Percentiles rank a stretch among this genome's conserved stretches.
Conservation (phyloP, 1,140 invertebrate species). For the Ceratoteleas bidentatus region DNA sequence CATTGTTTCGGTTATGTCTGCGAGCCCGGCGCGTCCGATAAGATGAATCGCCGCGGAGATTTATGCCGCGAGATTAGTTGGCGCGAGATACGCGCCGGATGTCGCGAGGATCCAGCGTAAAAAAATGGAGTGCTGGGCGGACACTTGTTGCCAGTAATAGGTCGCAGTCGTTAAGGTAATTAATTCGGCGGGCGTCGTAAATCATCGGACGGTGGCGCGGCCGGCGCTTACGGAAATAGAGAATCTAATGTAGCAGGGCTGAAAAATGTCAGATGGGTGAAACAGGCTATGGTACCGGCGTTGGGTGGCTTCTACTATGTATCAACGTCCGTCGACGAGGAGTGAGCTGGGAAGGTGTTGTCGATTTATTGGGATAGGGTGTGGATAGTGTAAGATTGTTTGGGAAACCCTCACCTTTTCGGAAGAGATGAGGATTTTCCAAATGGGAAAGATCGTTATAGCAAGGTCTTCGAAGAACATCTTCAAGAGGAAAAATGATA, state of each 20-base stretch:
- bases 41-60: slow-evolving; percentile 11
- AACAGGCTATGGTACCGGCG: no score
- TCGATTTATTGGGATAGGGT: no score
- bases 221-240: slow-evolving; percentile 15
- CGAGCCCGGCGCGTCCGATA: neutral
- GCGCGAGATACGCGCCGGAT: neutral
- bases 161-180: neutral
- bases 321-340: no score
- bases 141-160: slow-evolving; percentile 25
- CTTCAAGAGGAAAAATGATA: no score
- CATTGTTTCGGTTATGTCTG: slow-evolving; percentile 9
- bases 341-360: no score
- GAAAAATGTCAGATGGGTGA: slow-evolving; percentile 8
- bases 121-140: slow-evolving; percentile 1
- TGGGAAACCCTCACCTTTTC: no score
- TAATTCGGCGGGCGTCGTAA: neutral
- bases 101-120: no score
- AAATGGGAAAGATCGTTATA: no score
- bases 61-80: slow-evolving; percentile 5
- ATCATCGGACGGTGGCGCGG: neutral
- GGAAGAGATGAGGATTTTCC: no score
- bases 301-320: no score
- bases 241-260: slow-evolving; percentile 11
- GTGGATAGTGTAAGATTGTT: no score
- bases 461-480: no score